Evolutionary conservation across 2,888 invertebrate species (phyloP).

Genomic region (Parnassius smintheus): DNA sequence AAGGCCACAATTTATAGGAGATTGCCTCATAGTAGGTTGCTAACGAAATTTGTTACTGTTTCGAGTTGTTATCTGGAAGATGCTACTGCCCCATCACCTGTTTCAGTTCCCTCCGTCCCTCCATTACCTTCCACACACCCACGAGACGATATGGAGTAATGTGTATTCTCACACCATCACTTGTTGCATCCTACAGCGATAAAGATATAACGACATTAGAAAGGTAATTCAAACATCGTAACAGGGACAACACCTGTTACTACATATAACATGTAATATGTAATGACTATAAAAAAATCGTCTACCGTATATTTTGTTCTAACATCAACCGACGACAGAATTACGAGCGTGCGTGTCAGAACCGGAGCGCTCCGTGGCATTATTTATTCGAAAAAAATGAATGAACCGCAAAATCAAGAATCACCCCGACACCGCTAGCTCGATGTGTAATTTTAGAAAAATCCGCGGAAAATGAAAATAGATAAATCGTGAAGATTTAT

Average conservation of each 20-base stretch:
- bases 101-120: background rate
- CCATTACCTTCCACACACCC: no score
- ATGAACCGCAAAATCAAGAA: conserved; percentile 56
- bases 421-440: conserved; percentile 39
- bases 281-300: conserved; percentile 20
- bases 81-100: no score
- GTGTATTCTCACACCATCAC: background rate
- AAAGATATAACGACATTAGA: conserved; percentile 16
- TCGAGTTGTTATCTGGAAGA: no score
- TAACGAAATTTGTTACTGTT: no score
- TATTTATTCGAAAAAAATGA: conserved; percentile 55
- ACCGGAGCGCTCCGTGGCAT: conserved; percentile 6
- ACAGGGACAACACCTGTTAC: conserved; percentile 24
- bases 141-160: no score
- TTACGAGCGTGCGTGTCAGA: conserved; percentile 28
- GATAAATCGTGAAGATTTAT: conserved; percentile 10
- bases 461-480: conserved; percentile 2
- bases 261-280: conserved; percentile 22
- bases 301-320: conserved; percentile 19
- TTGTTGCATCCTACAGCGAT: conserved; percentile 11
- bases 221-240: conserved; percentile 6
- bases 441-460: conserved; percentile 8
- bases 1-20: no score
- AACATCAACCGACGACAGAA: conserved; percentile 29
- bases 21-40: no score